Evolutionary conservation across 2,888 invertebrate genomes (phyloP).

Genomic region (Eupeodes latifasciatus): DNA sequence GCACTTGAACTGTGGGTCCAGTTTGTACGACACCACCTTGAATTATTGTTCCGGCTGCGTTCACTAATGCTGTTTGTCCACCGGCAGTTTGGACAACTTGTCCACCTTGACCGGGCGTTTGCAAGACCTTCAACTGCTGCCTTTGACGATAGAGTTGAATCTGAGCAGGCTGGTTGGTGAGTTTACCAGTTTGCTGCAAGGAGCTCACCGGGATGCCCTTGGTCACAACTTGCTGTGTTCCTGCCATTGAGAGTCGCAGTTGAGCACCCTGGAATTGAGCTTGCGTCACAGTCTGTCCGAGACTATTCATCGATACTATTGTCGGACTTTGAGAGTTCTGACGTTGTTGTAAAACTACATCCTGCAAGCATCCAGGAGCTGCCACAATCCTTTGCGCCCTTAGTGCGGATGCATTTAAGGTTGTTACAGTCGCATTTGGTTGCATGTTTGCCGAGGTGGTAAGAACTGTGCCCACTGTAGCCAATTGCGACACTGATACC

Average conservation of each 20-base stretch:
- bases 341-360: conserved; percentile 83
- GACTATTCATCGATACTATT: conserved; percentile 83
- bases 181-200: conserved; percentile 82
- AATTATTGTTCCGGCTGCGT: conserved; percentile 83
- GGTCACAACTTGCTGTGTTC: conserved; percentile 82
- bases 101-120: conserved; percentile 77
- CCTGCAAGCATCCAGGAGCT: conserved; percentile 81
- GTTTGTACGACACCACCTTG: conserved; percentile 82
- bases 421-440: conserved; percentile 81
- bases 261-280: conserved; percentile 83
- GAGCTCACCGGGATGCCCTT: conserved; percentile 83
- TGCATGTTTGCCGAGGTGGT: conserved; percentile 82
- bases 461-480: conserved; percentile 83
- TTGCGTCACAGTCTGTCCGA: conserved; percentile 81
- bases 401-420: conserved; percentile 82
- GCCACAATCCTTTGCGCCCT: conserved; percentile 83
- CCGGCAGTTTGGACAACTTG: conserved; percentile 82
- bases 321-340: conserved; percentile 83
- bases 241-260: conserved; percentile 81
- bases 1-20: conserved; percentile 81
- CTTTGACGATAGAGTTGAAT: conserved; percentile 84
- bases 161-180: conserved; percentile 81
- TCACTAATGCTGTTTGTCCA: conserved; percentile 81
- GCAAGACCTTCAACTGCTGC: conserved; percentile 81
- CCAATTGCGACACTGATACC: conserved; percentile 84